Base-by-base conservation (phyloP, 1,140 invertebrate genomes). In the Phocides pigmalion region DNA sequence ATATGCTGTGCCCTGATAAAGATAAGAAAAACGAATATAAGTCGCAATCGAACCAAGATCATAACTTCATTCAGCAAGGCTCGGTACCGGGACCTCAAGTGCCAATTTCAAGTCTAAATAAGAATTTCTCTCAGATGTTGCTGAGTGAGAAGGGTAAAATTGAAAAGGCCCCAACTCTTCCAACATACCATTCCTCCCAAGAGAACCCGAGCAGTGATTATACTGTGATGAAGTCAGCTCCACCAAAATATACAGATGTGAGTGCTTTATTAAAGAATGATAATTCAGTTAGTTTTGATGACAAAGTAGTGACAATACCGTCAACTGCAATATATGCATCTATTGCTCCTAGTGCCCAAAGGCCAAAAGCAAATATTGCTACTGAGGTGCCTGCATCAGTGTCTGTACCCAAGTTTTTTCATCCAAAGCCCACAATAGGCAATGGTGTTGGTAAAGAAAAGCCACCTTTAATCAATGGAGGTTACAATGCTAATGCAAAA, bases 271-370 rank as follows among this genome's bases (percentile, higher is more conserved):
- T 89, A 37, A 89, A 89, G 68, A 86, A 74, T 76, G 83, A 91
- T 47, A 86, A 76, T 64, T 73, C 81, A 63, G 79, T 90, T 20
- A 87, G 78, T 70, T 86, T 87, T 84, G 82, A 90, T 78, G 87
- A 88, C 51, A 91, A 92, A 72, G 81, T 87, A 46, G 85, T 89
- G 2, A 90, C 85, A 54, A 82, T 91, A 70, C 90, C 91, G 28
- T 90, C 90, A 37, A 92, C 87, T 64, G 90, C 91, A 50, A 92
- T 92, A 61, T 92, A 92, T 82, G 91, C 91, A 51, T 92, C 91
- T 20, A 90, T 92, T 59, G 86, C 91, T 5, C 91, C 91, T 15
- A 92, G 91, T 87, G 91, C 91, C 42, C 91, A 92, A 71, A 84
- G 91, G 66, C 91, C 91, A 47, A 92, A 92, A 71, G 91, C 89